Evolutionary conservation across 2,797 vertebrate genomes (phyloP), one percentile per base, ranked within the genome.

Genomic region (Siniperca obscura): DNA sequence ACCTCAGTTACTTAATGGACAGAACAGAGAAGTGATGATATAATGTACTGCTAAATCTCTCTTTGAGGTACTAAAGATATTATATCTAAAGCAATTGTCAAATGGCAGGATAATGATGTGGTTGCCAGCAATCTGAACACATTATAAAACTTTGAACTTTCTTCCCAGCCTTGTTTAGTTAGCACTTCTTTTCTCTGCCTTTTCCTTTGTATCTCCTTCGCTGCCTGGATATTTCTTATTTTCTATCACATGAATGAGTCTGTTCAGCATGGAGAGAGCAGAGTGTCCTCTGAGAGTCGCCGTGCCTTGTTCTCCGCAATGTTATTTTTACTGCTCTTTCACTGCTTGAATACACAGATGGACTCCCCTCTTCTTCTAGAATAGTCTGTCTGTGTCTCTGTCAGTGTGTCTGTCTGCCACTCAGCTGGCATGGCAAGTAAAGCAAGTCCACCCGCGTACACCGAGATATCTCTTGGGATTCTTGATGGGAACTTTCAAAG

Each of bases 271-370:
- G 72, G 70, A 86, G 86, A 85, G 80, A 92, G 55, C 78, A 2
- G 69, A 74, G 70, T 59, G 82, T 91, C 90, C 80, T 87, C 81
- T 56, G 86, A 91, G 86, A 88, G 68, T 69, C 59, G 36, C 34
- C 48, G 44, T 80, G 80, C 53, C 81, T 87, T 86, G 76, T 92
- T 90, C 86, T 86, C 53, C 19, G 59, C 84, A 64, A 46, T 83
- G 87, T 92, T 91, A 90, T 90, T 93, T 91, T 92, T 87, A 89
- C 87, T 69, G 86, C 82, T 86, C 81, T 86, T 86, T 88, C 71
- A 42, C 84, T 84, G 87, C 90, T 88, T 8, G 69, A 87, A 92
- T 83, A 89, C 83, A 73, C 74, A 89, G 82, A 91, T 84, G 83
- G 82, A 90, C 83, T 88, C 73, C n/a, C 65, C 40, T 82, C 72